Evolutionary conservation across 2,888 invertebrate species (phyloP).

Genomic region (Apodemia zela): DNA sequence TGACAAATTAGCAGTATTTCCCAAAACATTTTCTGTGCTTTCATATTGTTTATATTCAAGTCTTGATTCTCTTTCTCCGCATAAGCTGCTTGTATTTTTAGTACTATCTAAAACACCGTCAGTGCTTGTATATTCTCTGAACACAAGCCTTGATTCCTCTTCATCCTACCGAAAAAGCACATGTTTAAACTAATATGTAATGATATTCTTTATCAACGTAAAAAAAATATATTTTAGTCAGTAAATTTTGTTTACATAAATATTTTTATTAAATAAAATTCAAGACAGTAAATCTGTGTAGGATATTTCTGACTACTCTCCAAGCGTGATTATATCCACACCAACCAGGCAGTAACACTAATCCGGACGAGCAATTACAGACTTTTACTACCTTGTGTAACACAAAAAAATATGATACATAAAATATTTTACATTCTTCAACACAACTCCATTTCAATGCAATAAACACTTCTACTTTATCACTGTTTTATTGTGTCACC

Average conservation of each 20-base stretch:
- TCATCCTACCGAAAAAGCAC: conserved; percentile 38
- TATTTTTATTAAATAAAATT: background rate
- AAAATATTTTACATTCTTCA: too few relatives aligned
- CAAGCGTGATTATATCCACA: too few relatives aligned
- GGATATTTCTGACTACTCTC: conserved; percentile 5
- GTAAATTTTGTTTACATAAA: background rate
- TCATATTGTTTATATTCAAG: conserved; percentile 35
- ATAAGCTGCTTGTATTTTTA: background rate
- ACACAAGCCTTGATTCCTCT: background rate
- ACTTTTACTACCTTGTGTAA: background rate
- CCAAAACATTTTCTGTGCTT: conserved; percentile 30
- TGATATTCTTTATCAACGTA: too few relatives aligned
- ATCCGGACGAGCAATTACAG: too few relatives aligned
- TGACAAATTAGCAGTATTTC: conserved; percentile 31
- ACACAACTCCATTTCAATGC: too few relatives aligned
- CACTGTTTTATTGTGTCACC: too few relatives aligned
- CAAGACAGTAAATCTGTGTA: background rate
- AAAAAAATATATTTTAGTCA: too few relatives aligned
- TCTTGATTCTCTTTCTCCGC: conserved; percentile 33
- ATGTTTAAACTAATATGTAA: background rate
- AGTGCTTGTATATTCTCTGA: background rate
- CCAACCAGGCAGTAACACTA: too few relatives aligned
- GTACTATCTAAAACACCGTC: background rate
- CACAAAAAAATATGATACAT: too few relatives aligned
- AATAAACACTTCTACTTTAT: too few relatives aligned